Conservation (phyloP, 2,888 invertebrate species). For the Acanthosepion pharaonis region DNA sequence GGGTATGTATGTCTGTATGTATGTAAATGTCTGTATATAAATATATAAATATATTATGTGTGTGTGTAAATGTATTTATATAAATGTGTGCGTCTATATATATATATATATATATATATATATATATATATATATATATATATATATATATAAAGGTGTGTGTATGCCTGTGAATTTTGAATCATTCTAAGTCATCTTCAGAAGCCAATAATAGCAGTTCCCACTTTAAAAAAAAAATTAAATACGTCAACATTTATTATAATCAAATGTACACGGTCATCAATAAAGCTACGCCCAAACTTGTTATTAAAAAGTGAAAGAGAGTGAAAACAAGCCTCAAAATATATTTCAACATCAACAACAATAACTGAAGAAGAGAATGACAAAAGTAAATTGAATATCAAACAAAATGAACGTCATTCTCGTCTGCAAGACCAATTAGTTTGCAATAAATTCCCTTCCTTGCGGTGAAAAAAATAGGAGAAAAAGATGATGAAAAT, state of each 20-base stretch:
- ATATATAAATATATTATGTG: no score
- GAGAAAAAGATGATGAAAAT: neutral
- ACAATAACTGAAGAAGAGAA: neutral
- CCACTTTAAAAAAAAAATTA: neutral
- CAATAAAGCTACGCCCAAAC: no score
- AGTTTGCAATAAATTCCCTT: conserved; percentile 16
- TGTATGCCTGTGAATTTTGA: neutral
- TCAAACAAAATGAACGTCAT: neutral
- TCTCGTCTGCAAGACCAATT: conserved; percentile 6
- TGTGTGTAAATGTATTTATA: no score
- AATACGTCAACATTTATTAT: neutral
- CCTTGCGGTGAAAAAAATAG: neutral
- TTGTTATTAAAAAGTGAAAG: neutral
- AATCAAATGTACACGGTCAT: neutral
- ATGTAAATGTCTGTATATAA: no score
- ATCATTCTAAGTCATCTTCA: neutral
- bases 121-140: no score
- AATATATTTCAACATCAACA: neutral
- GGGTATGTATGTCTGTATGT: no score
- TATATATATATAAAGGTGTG: neutral
- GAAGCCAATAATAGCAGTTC: no score
- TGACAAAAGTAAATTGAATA: conserved; percentile 4
- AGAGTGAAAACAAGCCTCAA: neutral
- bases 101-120: no score
- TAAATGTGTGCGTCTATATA: no score